Percentiles rank a stretch among this genome's conserved stretches.
These are phyloP conservation scores for Paracanthobrama guichenoti DNA, from an alignment of 2,113 vertebrate species.

Conservation along the genomic window DNA sequence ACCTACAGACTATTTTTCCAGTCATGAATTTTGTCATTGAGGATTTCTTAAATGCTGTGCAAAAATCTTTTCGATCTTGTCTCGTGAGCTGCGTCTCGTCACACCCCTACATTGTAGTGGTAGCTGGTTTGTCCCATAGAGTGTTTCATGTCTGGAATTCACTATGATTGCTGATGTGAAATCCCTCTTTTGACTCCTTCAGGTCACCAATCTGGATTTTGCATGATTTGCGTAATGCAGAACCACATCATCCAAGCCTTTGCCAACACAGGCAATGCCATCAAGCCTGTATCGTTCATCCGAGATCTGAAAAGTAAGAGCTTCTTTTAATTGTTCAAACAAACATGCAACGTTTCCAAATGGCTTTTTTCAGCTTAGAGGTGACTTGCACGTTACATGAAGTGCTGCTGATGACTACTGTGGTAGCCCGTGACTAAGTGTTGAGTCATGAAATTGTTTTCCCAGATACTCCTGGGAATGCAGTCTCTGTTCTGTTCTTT, in stretches of 20 bases:
- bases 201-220: slow-evolving; percentile 93
- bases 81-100: no score
- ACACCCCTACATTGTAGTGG: not conserved
- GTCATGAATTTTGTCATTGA: no score
- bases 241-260: slow-evolving; percentile 93
- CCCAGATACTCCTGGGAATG: slow-evolving; percentile 36
- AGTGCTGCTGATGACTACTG: slow-evolving; percentile 4
- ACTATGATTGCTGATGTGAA: not conserved
- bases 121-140: not conserved
- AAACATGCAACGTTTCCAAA: not conserved
- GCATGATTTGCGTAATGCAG: slow-evolving; percentile 97
- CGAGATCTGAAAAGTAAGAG: slow-evolving; percentile 92
- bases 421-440: slow-evolving; percentile 32
- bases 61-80: no score
- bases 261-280: slow-evolving; percentile 90
- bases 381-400: not conserved
- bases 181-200: slow-evolving; percentile 27
- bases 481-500: slow-evolving; percentile 15
- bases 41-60: no score
- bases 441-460: slow-evolving; percentile 30
- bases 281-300: slow-evolving; percentile 93
- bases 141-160: not conserved
- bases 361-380: not conserved
- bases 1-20: no score
- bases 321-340: not conserved